phyloP scores from a whole-genome alignment of 2,888 invertebrate species.

The Dexiosoma caninum region DNA sequence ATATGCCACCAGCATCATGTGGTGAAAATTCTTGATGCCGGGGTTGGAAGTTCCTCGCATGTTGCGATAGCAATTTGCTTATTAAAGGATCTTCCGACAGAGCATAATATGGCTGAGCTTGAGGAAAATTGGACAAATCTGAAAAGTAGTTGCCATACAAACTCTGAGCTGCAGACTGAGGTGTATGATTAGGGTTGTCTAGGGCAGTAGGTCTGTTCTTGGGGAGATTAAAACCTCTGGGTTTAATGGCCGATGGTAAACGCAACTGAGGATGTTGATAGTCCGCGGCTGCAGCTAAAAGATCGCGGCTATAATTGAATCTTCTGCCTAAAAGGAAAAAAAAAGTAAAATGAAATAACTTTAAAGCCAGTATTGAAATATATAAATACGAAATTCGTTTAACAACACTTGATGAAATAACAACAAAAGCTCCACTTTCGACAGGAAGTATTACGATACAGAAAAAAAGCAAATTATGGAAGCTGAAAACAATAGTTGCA shows the following conservation, averaged over 20 bases:
- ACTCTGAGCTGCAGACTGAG: conserved; percentile 40
- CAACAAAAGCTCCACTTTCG: conserved; percentile 45
- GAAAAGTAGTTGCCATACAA: conserved; percentile 37
- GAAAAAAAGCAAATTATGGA: conserved; percentile 53
- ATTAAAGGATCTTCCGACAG: conserved; percentile 26
- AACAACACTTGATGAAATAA: neutral
- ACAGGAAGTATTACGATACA: conserved; percentile 51
- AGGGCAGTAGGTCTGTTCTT: neutral
- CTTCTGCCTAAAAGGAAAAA: conserved; percentile 16
- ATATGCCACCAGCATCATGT: conserved; percentile 32
- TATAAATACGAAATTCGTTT: neutral
- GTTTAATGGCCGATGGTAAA: conserved; percentile 12
- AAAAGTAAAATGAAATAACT: neutral
- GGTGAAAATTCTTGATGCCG: neutral
- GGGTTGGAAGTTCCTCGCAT: conserved; percentile 31
- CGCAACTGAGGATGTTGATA: neutral
- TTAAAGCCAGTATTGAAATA: neutral
- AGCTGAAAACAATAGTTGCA: conserved; percentile 42
- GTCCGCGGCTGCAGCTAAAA: neutral
- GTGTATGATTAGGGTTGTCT: neutral
- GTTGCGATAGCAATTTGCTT: conserved; percentile 20
- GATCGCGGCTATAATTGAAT: neutral
- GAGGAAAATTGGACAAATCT: conserved; percentile 7
- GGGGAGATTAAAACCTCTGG: conserved; percentile 28
- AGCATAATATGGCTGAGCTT: conserved; percentile 3